Evolutionary conservation across 2,888 invertebrate species (phyloP), one percentile per base, ranked within the genome.

Genomic region (Chironomus tentans): DNA sequence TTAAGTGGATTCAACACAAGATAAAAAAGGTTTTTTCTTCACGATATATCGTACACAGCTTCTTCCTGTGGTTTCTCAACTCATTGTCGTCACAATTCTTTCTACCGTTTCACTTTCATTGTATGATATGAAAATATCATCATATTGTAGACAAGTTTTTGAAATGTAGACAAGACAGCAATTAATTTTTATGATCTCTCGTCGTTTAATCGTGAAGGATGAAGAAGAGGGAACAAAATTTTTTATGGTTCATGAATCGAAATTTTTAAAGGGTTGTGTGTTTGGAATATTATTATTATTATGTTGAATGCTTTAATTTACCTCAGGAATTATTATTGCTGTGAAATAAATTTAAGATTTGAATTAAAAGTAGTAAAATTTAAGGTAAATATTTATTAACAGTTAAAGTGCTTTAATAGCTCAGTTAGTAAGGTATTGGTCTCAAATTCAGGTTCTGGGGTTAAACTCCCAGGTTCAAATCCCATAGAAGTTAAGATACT

Each of bases 171-270:
- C 72, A 62, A 56, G 24, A 72, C 61, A 72, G 46, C 72, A 72
- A 72, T 72, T 72, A 61, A 72, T 50, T 72, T 72, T 72, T 61
- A 72, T 62, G 72, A 72, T 72, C 61, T 56, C 22, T 72, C 38
- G 61, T 48, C 46, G 22, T 68, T 28, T 15, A 70, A 70, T 13
- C 15, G 47, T 70, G 48, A 21, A 70, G 10, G 46, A 47, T 21
- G 48, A 70, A 47, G 3, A 50, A 47, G 46, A 70, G 47, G 13
- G 68, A 46, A 22, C 0, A 6, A 69, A 46, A 18, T 2, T 68
- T n/a, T 38, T 38, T 38, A 13, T 13, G 21, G 65, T 65, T 65
- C 24, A 22, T 65, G 22, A 24, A n/a, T n/a, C 24, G 22, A 65
- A 65, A 22, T 22, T 0, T 65, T 56, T 56, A 56, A 56, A 56